These are phyloP conservation scores for Andrena marginata DNA, from an alignment of 2,888 invertebrate genomes.

Conservation along the genomic window DNA sequence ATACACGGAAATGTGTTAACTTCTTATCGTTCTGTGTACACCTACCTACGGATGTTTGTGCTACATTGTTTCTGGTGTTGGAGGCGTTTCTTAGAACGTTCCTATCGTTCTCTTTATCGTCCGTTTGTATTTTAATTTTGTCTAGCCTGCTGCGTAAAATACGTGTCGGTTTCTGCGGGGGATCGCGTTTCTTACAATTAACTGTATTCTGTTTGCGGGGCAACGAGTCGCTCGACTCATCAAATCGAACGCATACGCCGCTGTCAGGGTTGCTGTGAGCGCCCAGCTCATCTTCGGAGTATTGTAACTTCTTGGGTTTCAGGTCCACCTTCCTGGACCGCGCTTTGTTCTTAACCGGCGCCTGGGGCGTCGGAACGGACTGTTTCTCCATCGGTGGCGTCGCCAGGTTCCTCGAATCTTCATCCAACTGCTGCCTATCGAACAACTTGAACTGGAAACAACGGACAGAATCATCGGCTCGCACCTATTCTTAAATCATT, in stretches of 20 bases:
- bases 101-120: constrained; percentile 63
- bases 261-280: neutral
- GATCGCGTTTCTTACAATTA: constrained; percentile 2
- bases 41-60: constrained; percentile 35
- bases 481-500: neutral
- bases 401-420: neutral
- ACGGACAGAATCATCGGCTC: neutral
- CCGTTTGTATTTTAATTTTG: constrained; percentile 17
- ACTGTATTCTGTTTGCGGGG: neutral
- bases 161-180: neutral
- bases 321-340: constrained; percentile 59
- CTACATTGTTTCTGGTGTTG: constrained; percentile 23
- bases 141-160: constrained; percentile 4
- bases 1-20: constrained; percentile 74
- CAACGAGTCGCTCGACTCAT: neutral
- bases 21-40: constrained; percentile 37
- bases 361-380: constrained; percentile 43
- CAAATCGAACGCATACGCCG: neutral
- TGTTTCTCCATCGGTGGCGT: constrained; percentile 51
- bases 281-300: constrained; percentile 58
- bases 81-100: neutral
- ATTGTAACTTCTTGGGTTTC: constrained; percentile 74
- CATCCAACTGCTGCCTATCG: neutral
- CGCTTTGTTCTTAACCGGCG: constrained; percentile 74
- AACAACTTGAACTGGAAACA: constrained; percentile 32